Percentiles rank a stretch among this genome's conserved stretches.
These are phyloP conservation scores for Mungos mungo DNA, from an alignment of 2,113 vertebrate genomes.

Conservation along the genomic window DNA sequence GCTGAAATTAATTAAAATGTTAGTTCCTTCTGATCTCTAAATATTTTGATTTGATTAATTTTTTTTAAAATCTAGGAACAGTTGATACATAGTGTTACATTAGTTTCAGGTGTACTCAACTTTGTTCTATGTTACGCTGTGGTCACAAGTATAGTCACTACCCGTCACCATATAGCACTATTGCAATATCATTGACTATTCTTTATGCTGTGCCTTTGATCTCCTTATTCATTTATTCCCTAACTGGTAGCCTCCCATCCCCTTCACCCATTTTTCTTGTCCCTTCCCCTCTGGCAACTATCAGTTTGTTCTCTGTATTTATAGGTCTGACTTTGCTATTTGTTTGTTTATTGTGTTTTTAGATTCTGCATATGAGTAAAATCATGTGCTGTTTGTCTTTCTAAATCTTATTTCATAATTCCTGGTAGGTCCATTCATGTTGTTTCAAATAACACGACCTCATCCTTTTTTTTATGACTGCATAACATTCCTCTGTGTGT, in stretches of 20 bases:
- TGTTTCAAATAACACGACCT: neutral
- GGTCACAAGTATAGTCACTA: neutral
- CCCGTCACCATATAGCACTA: neutral
- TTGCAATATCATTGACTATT: neutral
- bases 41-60: neutral
- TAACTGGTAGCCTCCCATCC: neutral
- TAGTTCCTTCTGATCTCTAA: neutral
- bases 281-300: neutral
- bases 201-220: neutral
- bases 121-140: neutral
- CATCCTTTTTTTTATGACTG: neutral
- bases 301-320: neutral
- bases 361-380: neutral
- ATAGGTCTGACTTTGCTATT: neutral
- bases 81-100: neutral
- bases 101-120: neutral
- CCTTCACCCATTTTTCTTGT: neutral
- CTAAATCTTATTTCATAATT: neutral
- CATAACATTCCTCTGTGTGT: neutral
- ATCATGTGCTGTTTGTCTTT: neutral
- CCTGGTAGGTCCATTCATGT: neutral
- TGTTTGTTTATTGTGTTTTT: neutral
- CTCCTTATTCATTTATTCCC: neutral
- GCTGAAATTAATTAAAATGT: neutral
- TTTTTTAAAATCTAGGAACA: neutral